Base-by-base conservation (phyloP, 1,140 invertebrate genomes). In the Babylonia areolata region DNA sequence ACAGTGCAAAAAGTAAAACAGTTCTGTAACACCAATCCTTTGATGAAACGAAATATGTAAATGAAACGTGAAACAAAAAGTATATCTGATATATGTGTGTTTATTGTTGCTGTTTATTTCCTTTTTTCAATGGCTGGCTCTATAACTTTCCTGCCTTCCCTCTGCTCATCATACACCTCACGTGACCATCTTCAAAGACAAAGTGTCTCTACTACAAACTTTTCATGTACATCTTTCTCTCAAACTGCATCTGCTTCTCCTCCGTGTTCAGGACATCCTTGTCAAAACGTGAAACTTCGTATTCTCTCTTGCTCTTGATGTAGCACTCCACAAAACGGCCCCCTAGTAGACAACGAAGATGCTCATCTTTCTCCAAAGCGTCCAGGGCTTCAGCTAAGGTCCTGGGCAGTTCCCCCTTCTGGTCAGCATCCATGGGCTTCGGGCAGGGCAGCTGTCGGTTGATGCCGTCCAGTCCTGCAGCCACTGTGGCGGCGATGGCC, bases 391-490 rank as follows among this genome's bases (percentile, higher is more conserved):
- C 37, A 15, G 35, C 85, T 31, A 86, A 58, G 31, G 42, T 54
- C 35, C 15, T 77, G 35, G 75, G 35, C 75, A 77, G 35, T 23
- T 77, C 35, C 3, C 15, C 39, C 33, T 15, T 15, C 71, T 31
- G 71, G 9, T 73, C 37, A 11, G 40, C 35, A 0, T 35, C 75
- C 35, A 3, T 39, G 75, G 75, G 35, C 37, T 39, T 40, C 23
- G 86, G 86, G 33, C 82, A 86, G 6, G 17, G n/a, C 75, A 81
- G 78, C 58, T 35, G 35, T 31, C 58, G 81, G 17, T 78, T 15
- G 39, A 86, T 9, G 9, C 85, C 85, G 40, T 82, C 80, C 71
- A 86, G 15, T 3, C 85, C 85, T 23, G 85, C 85, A 54, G 85
- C 85, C 31, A 87, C 51, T 17, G 81, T 84, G 37, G 71, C 81